A percentile compares a stretch with the other conserved stretches of the same genome.
These are phyloP conservation scores for Tokudaia muenninki DNA, from an alignment of 2,797 vertebrate genomes.

Conservation along the genomic window DNA sequence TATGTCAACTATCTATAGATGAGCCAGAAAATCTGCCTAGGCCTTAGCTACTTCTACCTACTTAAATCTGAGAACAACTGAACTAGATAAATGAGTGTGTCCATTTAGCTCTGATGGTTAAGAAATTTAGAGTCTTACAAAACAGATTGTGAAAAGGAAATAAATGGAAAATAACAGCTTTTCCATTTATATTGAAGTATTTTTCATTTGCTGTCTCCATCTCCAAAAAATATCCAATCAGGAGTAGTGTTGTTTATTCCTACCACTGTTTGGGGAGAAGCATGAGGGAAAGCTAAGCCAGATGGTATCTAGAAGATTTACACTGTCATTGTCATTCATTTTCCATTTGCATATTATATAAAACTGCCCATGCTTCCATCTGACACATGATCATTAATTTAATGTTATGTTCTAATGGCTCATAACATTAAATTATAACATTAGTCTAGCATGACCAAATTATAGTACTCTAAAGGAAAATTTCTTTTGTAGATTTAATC, in stretches of 20 bases:
- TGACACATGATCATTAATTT: conserved; percentile 72
- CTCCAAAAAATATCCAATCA: conserved; percentile 54
- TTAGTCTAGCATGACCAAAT: conserved; percentile 53
- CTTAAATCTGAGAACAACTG: conserved; percentile 40
- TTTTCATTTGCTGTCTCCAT: conserved; percentile 61
- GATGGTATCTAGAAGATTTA: conserved; percentile 72
- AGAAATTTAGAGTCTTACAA: conserved; percentile 33
- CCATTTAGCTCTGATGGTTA: conserved; percentile 32
- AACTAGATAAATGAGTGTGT: conserved; percentile 28
- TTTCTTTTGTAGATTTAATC: conserved; percentile 14
- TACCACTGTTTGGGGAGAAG: conserved; percentile 52
- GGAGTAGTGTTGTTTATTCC: conserved; percentile 60
- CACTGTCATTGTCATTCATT: conserved; percentile 58
- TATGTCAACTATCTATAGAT: neutral
- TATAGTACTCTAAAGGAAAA: conserved; percentile 51
- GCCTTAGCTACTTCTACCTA: neutral
- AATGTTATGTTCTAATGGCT: conserved; percentile 71
- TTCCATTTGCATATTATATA: conserved; percentile 65
- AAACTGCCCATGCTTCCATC: conserved; percentile 61
- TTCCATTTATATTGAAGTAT: conserved; percentile 51
- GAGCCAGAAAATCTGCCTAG: neutral
- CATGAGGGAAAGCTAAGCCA: conserved; percentile 57
- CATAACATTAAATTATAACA: conserved; percentile 69
- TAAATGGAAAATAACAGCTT: conserved; percentile 57
- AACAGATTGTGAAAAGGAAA: conserved; percentile 40